Evolutionary conservation across 2,113 vertebrate genomes (phyloP).

Genomic region (Axis porcinus): DNA sequence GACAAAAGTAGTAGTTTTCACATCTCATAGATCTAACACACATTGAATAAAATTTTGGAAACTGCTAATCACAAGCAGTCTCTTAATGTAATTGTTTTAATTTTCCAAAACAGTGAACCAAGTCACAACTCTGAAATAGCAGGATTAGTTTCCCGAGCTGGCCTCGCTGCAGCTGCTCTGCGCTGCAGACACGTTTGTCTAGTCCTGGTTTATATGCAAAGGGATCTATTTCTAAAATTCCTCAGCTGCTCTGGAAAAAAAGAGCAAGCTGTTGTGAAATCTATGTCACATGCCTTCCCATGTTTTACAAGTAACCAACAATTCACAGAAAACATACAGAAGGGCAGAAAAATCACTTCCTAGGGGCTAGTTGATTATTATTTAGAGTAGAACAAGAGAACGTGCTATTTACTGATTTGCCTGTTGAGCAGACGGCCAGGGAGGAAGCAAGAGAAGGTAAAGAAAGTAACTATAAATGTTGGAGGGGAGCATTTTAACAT

Average conservation of each 20-base stretch:
- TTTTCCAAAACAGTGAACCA: background rate
- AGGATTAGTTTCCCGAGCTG: background rate
- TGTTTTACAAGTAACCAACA: background rate
- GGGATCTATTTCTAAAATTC: background rate
- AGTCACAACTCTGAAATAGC: background rate
- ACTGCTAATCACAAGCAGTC: slow-evolving; percentile 1
- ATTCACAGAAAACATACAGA: background rate
- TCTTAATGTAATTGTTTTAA: background rate
- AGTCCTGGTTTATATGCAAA: background rate
- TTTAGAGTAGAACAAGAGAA: background rate
- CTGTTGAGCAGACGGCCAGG: background rate
- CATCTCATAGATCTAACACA: slow-evolving; percentile 12
- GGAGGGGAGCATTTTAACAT: background rate
- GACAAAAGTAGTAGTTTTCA: slow-evolving; percentile 16
- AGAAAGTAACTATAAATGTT: background rate
- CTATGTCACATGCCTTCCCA: background rate
- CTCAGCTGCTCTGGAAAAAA: background rate
- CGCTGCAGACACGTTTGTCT: background rate
- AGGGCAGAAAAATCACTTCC: background rate
- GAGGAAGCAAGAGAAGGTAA: background rate
- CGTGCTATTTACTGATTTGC: background rate
- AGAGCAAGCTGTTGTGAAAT: background rate
- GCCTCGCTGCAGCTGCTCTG: background rate
- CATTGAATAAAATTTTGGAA: slow-evolving; percentile 4
- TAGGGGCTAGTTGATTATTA: background rate